A percentile compares a stretch with the other conserved stretches of the same genome.
Evolutionary conservation across 2,888 invertebrate genomes (phyloP).

Genomic region (Dyspetes luteomarginatus): DNA sequence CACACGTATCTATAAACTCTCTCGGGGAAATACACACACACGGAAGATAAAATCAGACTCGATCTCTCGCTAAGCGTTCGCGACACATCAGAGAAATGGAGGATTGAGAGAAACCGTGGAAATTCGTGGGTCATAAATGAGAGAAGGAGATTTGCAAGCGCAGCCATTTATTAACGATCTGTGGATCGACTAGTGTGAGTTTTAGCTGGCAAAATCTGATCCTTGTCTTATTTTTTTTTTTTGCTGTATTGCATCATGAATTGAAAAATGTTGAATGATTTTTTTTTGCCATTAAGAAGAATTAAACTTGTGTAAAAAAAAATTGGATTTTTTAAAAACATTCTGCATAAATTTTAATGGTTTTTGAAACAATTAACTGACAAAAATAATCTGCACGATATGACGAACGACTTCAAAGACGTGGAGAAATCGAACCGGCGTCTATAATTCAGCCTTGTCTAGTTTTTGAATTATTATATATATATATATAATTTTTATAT

Average conservation of each 20-base stretch:
- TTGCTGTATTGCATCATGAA: no score
- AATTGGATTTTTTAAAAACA: no score
- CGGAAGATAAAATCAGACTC: neutral
- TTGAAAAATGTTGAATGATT: neutral
- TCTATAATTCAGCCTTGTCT: no score
- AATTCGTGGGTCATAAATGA: neutral
- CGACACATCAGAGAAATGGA: neutral
- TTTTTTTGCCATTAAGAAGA: neutral
- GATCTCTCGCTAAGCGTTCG: conserved; percentile 2
- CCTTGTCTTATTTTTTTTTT: neutral
- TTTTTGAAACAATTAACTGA: no score
- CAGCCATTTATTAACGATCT: neutral
- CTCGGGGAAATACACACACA: conserved; percentile 21
- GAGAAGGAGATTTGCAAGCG: neutral
- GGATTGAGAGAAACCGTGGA: conserved; percentile 7
- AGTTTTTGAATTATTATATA: no score
- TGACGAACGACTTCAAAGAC: no score
- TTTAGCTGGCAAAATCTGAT: neutral
- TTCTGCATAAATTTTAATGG: no score
- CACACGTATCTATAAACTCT: no score
- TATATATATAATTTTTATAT: no score
- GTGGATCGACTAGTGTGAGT: neutral
- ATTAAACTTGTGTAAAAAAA: neutral
- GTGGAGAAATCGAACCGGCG: no score
- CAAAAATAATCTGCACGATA: no score